A percentile compares a stretch with the other conserved stretches of the same genome.
Evolutionary conservation across 1,140 invertebrate species (phyloP).

Genomic region (Leucophenga varia): DNA sequence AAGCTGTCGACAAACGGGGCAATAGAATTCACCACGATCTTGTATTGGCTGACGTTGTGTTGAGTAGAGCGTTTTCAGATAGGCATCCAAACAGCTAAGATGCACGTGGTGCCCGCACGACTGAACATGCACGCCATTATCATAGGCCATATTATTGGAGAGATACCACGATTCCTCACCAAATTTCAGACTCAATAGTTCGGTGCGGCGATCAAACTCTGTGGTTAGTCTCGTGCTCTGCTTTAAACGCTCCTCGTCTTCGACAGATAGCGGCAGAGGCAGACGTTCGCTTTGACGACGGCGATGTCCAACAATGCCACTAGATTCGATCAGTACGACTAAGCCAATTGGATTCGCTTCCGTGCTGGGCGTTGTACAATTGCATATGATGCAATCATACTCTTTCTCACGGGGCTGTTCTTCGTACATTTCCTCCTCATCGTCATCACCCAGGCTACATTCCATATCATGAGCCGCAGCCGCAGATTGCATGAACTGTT

Average conservation of each 20-base stretch:
- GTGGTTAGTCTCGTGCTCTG: constrained; percentile 36
- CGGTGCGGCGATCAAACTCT: constrained; percentile 44
- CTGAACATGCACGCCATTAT: constrained; percentile 91
- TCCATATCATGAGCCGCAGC: constrained; percentile 67
- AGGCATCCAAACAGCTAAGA: constrained; percentile 87
- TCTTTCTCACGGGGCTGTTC: constrained; percentile 67
- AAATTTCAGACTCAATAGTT: constrained; percentile 43
- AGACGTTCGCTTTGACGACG: constrained; percentile 41
- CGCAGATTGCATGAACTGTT: constrained; percentile 85
- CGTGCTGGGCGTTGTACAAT: constrained; percentile 81
- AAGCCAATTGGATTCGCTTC: constrained; percentile 87
- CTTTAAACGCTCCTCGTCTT: constrained; percentile 37
- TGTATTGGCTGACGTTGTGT: constrained; percentile 74
- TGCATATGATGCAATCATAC: constrained; percentile 96
- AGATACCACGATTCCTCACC: constrained; percentile 73
- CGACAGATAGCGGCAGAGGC: constrained; percentile 36
- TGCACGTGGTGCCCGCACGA: constrained; percentile 96
- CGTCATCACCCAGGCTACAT: constrained; percentile 49
- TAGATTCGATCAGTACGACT: constrained; percentile 73
- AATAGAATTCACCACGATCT: constrained; percentile 88
- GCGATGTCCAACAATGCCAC: constrained; percentile 54
- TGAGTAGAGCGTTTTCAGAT: constrained; percentile 77
- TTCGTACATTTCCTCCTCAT: constrained; percentile 68
- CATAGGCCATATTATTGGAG: constrained; percentile 86
- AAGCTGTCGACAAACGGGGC: constrained; percentile 90